Evolutionary conservation across 2,113 vertebrate genomes (phyloP).

Genomic region (Crotalus horridus): DNA sequence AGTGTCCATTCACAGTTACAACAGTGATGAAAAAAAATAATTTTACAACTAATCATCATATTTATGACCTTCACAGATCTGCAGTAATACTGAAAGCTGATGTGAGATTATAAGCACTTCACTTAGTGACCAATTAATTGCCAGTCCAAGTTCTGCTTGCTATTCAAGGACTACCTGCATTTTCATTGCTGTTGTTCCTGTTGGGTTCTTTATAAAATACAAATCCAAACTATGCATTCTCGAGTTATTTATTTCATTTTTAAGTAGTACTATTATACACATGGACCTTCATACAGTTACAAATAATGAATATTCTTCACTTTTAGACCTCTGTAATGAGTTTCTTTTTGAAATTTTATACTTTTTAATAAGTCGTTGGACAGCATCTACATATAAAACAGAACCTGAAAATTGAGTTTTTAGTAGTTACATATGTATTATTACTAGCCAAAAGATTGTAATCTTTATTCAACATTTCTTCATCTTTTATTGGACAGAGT

Average conservation of each 20-base stretch:
- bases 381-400: background rate
- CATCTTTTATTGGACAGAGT: too few relatives aligned
- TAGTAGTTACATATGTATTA: too few relatives aligned
- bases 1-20: too few relatives aligned
- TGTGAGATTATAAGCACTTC: too few relatives aligned
- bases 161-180: too few relatives aligned
- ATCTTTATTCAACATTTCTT: too few relatives aligned
- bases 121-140: too few relatives aligned
- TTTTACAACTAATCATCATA: too few relatives aligned
- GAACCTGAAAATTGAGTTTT: background rate
- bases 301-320: background rate
- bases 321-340: background rate
- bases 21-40: too few relatives aligned
- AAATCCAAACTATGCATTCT: background rate
- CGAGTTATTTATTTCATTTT: background rate
- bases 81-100: background rate
- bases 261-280: background rate
- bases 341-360: background rate
- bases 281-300: background rate
- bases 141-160: too few relatives aligned
- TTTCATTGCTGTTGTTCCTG: too few relatives aligned
- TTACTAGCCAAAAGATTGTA: too few relatives aligned
- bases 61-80: background rate
- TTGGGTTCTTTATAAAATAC: background rate
- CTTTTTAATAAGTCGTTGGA: background rate